These are phyloP conservation scores for Molossus molossus DNA, from an alignment of 2,797 vertebrate species.

Conservation along the genomic window DNA sequence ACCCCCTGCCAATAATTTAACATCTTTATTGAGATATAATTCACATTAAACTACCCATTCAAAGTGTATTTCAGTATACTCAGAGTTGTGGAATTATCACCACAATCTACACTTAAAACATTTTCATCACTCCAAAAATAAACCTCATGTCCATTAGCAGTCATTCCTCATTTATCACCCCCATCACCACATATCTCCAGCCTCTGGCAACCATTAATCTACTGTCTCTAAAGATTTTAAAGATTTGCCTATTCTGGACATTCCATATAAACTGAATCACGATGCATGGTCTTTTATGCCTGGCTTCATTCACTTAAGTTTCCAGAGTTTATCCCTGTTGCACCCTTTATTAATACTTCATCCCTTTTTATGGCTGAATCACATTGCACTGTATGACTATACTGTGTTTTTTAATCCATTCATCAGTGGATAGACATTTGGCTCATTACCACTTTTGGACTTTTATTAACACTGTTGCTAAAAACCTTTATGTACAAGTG, in stretches of 20 bases:
- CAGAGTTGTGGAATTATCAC: not conserved
- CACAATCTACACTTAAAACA: constrained; percentile 45
- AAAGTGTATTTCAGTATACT: constrained; percentile 47
- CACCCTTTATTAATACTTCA: not conserved
- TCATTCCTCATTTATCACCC: constrained; percentile 9
- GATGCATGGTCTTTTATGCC: constrained; percentile 1
- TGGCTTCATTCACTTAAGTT: constrained; percentile 41
- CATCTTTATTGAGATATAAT: constrained; percentile 44
- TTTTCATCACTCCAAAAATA: constrained; percentile 52
- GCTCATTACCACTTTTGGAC: constrained; percentile 3
- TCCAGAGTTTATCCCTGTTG: constrained; percentile 7
- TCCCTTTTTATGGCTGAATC: not conserved
- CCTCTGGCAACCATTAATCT: constrained; percentile 17
- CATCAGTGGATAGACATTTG: constrained; percentile 14
- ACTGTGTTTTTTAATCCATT: not conserved
- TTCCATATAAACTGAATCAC: constrained; percentile 31
- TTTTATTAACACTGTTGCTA: constrained; percentile 15
- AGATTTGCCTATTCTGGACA: constrained; percentile 49
- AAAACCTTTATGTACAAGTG: constrained; percentile 12
- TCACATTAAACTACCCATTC: constrained; percentile 36
- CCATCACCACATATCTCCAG: not conserved
- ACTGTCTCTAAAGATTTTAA: not conserved
- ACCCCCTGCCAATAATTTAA: not conserved
- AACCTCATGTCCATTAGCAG: not conserved
- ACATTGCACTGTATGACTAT: not conserved